Base-by-base conservation (phyloP, 2,888 invertebrate species). In the Drosophila lutescens region DNA sequence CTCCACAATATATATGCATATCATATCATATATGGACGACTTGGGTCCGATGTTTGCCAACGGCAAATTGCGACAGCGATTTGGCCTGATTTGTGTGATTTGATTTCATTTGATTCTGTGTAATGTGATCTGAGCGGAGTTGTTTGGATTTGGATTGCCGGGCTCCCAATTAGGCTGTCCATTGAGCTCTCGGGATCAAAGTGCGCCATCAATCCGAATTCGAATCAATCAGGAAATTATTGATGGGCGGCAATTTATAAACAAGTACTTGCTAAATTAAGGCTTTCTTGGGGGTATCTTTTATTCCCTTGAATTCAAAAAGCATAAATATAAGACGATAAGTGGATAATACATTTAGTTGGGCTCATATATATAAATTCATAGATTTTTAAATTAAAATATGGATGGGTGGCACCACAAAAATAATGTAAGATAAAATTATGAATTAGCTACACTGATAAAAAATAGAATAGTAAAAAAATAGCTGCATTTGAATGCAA, bases 41-140 rank as follows among this genome's bases (percentile, higher is more conserved):
- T 13, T 44, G 77, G 75, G 69, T 73, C 76, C 49, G 74, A 51
- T 51, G 34, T n/a, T 73, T 58, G 72, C 78, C 61, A 36, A 30
- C 44, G 71, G 80, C 86, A 74, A 87, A 80, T 86, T 86, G 83
- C 86, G 70, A 61, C 80, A 76, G 83, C 67, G 86, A 79, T 83
- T 87, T 79, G 76, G 55, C 65, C 82, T 82, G 83, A 88, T 87
- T 83, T 82, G 83, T 83, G 83, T 86, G 88, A 85, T 83, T 73
- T 74, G 73, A 67, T 81, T 76, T 62, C 74, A 79, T 77, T 87
- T 79, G 87, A 85, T 85, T 80, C 86, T 60, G 59, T 67, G 70
- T 81, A 84, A 80, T 76, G 66, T 56, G 66, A 79, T 58, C 36
- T 20, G 46, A 38, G 23, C 9, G 20, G 36, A 32, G 51, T 50